phyloP scores from a whole-genome alignment of 2,797 vertebrate species.

The Diplodus puntazzo region DNA sequence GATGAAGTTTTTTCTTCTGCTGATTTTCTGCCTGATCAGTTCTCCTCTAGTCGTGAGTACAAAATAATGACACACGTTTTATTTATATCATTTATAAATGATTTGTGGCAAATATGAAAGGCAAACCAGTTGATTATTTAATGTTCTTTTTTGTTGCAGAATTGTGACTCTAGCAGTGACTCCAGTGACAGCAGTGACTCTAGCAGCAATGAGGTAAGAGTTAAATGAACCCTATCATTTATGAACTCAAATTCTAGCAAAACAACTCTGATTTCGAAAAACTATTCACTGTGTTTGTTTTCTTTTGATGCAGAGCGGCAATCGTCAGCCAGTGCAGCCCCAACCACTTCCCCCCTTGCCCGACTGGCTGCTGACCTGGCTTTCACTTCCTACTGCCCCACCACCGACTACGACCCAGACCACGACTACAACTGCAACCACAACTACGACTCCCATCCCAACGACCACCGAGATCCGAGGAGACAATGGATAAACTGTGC shows the following conservation, averaged over 20 bases:
- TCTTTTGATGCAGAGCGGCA: constrained; percentile 1
- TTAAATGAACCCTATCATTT: background rate
- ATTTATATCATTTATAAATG: background rate
- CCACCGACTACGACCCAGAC: constrained; percentile 5
- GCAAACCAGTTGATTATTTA: background rate
- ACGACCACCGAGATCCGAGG: constrained; percentile 36
- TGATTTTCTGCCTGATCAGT: constrained; percentile 45
- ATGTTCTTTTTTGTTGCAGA: constrained; percentile 45
- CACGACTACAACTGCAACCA: background rate
- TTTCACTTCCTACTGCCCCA: constrained; percentile 26
- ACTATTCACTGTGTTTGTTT: background rate
- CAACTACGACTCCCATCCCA: background rate
- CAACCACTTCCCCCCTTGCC: background rate
- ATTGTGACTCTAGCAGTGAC: constrained; percentile 26
- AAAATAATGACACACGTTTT: background rate
- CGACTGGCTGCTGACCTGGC: constrained; percentile 46
- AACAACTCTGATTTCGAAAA: background rate
- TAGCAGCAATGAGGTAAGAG: constrained; percentile 66
- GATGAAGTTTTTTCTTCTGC: constrained; percentile 62
- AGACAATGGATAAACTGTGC: constrained; percentile 46
- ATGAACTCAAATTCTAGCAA: background rate
- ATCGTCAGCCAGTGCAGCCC: background rate
- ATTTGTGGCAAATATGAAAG: background rate
- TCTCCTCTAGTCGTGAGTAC: constrained; percentile 66
- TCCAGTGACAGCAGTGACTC: constrained; percentile 16